Base-by-base conservation (phyloP, 1,140 invertebrate species). In the Rhizoglyphus robini region DNA sequence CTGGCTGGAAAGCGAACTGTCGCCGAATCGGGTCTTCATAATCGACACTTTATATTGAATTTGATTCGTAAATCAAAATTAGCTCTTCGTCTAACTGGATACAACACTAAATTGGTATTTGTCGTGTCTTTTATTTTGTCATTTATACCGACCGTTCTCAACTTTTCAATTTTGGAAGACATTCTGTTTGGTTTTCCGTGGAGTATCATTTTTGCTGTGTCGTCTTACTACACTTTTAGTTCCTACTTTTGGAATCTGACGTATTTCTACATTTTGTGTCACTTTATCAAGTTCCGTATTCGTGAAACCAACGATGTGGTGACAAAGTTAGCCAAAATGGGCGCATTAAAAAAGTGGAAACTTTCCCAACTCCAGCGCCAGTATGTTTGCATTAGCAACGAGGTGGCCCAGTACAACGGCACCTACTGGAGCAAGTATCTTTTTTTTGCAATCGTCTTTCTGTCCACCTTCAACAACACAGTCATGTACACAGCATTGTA, bases 181-280 rank as follows among this genome's bases (percentile, higher is more conserved):
- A n/a, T 60, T 2, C 3, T 32, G 1, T 32, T 2, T 60, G 58
- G 58, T 2, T 3, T 60, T n/a, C 27, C 30, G 11, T 60, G 58
- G 58, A 29, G 15, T 11, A 29, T 32, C 2, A n/a, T 60, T 23
- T 60, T 60, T 32, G 58, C 15, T 3, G 25, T 60, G 11, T 60
- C 58, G 23, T 60, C 58, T 11, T 60, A 13, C 3, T 60, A 2
- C 29, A 60, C 58, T n/a, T 60, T 29, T 23, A 60, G 4, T 46
- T 13, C 58, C 3, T 32, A 60, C 29, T 60, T 29, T n/a, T 60
- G 58, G 58, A 60, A 60, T 46, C 2, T 60, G 2, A 27, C 27
- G 13, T 60, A 60, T 27, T 60, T 60, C 36, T 60, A 32, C 29
- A 41, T 60, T 11, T 11, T 60, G 23, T 60, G 58, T 60, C 27